A percentile compares a stretch with the other conserved stretches of the same genome.
Conservation (phyloP, 2,797 vertebrate species). For the Sternarchorhynchus goeldii region DNA sequence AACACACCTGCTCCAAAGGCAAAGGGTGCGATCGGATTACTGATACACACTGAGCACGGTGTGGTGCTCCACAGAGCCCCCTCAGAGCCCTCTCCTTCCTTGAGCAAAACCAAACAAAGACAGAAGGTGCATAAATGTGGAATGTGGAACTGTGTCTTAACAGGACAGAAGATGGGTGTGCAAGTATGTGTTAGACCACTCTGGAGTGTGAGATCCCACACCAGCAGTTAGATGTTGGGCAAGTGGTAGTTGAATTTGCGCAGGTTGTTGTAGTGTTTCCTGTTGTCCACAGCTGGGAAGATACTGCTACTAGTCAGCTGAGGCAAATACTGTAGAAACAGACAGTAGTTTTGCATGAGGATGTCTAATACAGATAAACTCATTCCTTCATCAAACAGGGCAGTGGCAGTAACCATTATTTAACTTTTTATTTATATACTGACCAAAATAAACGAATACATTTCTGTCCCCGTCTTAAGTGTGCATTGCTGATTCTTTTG, state of each 20-base stretch:
- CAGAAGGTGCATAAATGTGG: background rate
- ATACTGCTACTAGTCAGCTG: slow-evolving; percentile 85
- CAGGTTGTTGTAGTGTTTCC: slow-evolving; percentile 83
- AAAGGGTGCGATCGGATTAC: background rate
- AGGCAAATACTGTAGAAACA: slow-evolving; percentile 80
- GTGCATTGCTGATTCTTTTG: background rate
- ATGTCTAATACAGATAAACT: background rate
- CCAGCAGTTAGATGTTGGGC: slow-evolving; percentile 84
- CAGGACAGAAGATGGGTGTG: background rate
- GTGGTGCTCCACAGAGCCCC: background rate
- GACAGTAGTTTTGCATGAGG: background rate
- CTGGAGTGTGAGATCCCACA: background rate
- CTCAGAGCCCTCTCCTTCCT: background rate
- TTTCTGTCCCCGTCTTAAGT: background rate
- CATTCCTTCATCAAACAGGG: background rate
- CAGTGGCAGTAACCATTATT: background rate
- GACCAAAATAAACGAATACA: background rate
- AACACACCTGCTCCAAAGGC: background rate
- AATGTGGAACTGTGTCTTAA: background rate
- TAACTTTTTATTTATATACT: background rate
- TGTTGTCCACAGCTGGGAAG: slow-evolving; percentile 87
- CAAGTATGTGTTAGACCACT: background rate
- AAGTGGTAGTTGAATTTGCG: slow-evolving; percentile 87
- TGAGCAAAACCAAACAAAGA: background rate
- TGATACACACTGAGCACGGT: background rate